Percentiles rank a stretch among this genome's conserved stretches.
These are phyloP conservation scores for Sula dactylatra DNA, from an alignment of 2,113 vertebrate species.

Conservation along the genomic window DNA sequence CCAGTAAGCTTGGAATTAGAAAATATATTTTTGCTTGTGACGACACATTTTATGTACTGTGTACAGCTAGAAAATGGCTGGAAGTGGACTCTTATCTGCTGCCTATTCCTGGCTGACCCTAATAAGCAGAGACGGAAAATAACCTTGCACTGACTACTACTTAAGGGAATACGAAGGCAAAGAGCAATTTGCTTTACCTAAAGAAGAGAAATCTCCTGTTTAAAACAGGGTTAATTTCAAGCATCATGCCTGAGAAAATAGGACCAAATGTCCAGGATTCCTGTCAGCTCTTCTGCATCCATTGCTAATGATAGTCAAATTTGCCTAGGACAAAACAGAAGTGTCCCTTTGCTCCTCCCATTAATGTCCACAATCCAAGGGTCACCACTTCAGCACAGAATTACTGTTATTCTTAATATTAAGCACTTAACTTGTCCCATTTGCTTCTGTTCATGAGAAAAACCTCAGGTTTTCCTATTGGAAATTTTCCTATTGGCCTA, in stretches of 20 bases:
- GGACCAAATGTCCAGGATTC: neutral
- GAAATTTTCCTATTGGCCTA: neutral
- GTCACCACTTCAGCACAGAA: neutral
- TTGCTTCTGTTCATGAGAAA: neutral
- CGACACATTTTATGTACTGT: neutral
- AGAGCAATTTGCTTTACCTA: neutral
- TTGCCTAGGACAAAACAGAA: neutral
- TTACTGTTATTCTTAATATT: neutral
- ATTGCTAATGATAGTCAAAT: neutral
- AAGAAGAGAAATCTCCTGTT: neutral
- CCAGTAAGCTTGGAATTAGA: neutral
- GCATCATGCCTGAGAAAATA: neutral
- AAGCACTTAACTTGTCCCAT: neutral
- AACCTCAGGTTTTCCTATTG: neutral
- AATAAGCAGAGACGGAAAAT: neutral
- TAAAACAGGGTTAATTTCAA: neutral
- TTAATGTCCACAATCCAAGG: neutral
- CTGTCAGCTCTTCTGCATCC: neutral
- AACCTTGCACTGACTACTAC: neutral
- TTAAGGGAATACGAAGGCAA: neutral
- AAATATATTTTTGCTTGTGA: neutral
- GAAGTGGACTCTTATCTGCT: neutral
- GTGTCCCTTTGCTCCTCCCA: neutral
- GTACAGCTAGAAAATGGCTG: neutral
- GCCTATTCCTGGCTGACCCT: neutral